phyloP scores from a whole-genome alignment of 1,140 invertebrate species.

The Drosophila arawakana region DNA sequence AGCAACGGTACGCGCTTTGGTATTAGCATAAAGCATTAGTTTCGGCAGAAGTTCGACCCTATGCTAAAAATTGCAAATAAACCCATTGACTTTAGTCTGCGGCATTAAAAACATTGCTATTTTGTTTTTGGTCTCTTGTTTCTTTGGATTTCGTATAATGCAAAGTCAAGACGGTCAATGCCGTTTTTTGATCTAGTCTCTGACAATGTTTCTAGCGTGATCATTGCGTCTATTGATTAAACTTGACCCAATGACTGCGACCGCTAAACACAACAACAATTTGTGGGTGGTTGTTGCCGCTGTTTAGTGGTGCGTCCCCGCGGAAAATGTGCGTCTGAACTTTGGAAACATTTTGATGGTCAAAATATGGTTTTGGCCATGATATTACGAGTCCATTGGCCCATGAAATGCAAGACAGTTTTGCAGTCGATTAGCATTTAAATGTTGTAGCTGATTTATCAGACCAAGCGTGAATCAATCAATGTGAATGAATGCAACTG shows the following conservation, averaged over 20 bases:
- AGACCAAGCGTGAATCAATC: constrained; percentile 2
- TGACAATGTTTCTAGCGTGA: constrained; percentile 64
- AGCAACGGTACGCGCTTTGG: constrained; percentile 29
- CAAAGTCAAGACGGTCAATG: constrained; percentile 77
- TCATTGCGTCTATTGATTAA: constrained; percentile 50
- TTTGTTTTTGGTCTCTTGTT: constrained; percentile 52
- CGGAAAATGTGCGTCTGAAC: constrained; percentile 1
- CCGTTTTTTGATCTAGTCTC: constrained; percentile 82
- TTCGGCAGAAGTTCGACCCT: constrained; percentile 54
- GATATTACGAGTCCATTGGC: constrained; percentile 14
- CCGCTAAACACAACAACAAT: constrained; percentile 7
- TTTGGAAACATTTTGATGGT: constrained; percentile 10
- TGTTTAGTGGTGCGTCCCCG: constrained; percentile 18
- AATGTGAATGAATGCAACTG: background rate
- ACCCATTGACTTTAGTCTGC: constrained; percentile 55
- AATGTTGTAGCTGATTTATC: background rate
- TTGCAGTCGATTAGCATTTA: constrained; percentile 5
- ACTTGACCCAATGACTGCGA: constrained; percentile 72
- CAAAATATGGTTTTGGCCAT: background rate
- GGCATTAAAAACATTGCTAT: constrained; percentile 63
- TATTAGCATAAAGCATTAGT: constrained; percentile 43
- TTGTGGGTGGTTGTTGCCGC: constrained; percentile 20
- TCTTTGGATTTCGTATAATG: constrained; percentile 28
- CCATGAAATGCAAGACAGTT: constrained; percentile 20
- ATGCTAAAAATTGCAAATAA: constrained; percentile 75